These are phyloP conservation scores for Marisa cornuarietis DNA, from an alignment of 1,140 invertebrate genomes.

Conservation along the genomic window DNA sequence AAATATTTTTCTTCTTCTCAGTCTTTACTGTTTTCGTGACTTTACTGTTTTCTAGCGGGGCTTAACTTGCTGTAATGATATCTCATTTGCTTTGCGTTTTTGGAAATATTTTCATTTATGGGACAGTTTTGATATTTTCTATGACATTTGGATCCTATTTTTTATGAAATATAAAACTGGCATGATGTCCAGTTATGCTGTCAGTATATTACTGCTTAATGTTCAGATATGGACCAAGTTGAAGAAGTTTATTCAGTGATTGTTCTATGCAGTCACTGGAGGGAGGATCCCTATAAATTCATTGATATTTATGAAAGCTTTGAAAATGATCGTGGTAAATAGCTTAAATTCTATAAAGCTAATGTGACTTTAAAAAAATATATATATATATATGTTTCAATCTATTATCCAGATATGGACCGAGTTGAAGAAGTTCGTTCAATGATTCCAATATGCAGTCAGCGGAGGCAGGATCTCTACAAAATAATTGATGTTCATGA, in stretches of 20 bases:
- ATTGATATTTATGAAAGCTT: not conserved
- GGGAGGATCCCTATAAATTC: not conserved
- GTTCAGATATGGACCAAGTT: too few relatives aligned
- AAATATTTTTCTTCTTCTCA: not conserved
- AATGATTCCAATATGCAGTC: conserved; percentile 82
- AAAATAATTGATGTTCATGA: conserved; percentile 27
- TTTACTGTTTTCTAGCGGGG: too few relatives aligned
- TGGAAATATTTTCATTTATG: too few relatives aligned
- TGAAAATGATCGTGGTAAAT: not conserved
- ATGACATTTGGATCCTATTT: too few relatives aligned
- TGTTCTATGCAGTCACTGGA: not conserved
- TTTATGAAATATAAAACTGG: too few relatives aligned
- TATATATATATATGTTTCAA: not conserved
- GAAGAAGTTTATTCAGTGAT: too few relatives aligned
- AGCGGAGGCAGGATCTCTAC: conserved; percentile 85
- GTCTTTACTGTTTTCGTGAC: too few relatives aligned
- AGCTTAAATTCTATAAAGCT: not conserved
- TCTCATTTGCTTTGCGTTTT: too few relatives aligned
- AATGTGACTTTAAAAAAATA: not conserved
- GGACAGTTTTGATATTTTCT: not conserved
- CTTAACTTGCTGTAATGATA: too few relatives aligned
- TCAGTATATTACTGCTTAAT: too few relatives aligned
- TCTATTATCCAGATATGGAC: conserved; percentile 73
- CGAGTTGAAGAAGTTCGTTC: conserved; percentile 78
- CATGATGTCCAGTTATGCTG: too few relatives aligned